Evolutionary conservation across 2,888 invertebrate genomes (phyloP).

Genomic region (Callosobruchus maculatus): DNA sequence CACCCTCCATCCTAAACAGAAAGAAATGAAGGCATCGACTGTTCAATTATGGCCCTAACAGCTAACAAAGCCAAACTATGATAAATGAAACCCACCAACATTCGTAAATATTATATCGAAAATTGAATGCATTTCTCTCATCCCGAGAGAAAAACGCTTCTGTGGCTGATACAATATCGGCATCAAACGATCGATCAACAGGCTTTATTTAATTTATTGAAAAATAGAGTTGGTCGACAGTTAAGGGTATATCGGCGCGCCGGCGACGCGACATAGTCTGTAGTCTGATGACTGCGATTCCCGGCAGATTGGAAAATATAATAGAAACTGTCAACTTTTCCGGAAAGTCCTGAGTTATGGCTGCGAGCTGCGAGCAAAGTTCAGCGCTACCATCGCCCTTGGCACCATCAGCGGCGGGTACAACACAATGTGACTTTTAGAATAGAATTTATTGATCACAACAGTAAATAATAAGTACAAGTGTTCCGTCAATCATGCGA

Average conservation of each 20-base stretch:
- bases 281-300: constrained; percentile 2
- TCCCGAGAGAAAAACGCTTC: background rate
- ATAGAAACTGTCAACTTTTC: constrained; percentile 10
- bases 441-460: no score
- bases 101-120: background rate
- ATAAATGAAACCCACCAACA: background rate
- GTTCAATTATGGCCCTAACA: no score
- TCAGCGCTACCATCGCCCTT: background rate
- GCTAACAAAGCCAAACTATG: background rate
- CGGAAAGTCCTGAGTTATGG: background rate
- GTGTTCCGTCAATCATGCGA: no score
- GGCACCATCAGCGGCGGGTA: background rate
- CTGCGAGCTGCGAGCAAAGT: background rate
- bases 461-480: no score
- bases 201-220: background rate
- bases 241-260: background rate
- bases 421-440: background rate
- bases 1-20: no score
- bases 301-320: constrained; percentile 9
- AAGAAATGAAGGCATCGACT: no score
- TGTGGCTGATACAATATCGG: background rate
- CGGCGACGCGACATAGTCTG: background rate
- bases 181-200: background rate
- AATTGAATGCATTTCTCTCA: background rate
- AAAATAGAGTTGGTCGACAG: background rate